These are phyloP conservation scores for Phlogophora meticulosa DNA, from an alignment of 2,888 invertebrate genomes.

Conservation along the genomic window DNA sequence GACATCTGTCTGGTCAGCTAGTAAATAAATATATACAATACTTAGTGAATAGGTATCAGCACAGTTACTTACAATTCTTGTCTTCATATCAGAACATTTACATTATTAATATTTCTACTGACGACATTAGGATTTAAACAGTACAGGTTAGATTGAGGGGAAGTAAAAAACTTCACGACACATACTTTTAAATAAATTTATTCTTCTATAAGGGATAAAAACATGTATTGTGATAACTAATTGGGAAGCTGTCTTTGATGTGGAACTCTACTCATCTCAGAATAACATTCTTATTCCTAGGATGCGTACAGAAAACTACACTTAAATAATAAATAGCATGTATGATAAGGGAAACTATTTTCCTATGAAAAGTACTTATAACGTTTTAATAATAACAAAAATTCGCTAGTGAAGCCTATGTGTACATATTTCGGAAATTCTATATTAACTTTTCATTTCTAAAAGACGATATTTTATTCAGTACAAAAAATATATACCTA, in stretches of 20 bases:
- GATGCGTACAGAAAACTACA: conserved; percentile 30
- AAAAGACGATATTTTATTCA: neutral
- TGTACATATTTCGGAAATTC: conserved; percentile 2
- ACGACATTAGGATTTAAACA: too few species aligned
- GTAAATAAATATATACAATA: too few species aligned
- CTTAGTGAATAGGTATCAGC: too few species aligned
- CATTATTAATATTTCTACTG: too few species aligned
- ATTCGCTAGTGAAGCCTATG: conserved; percentile 15
- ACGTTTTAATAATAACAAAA: neutral
- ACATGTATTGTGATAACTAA: conserved; percentile 52
- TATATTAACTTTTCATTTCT: neutral
- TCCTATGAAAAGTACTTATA: conserved; percentile 9
- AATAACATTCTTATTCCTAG: conserved; percentile 28
- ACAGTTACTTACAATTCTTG: too few species aligned
- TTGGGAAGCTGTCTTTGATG: conserved; percentile 48
- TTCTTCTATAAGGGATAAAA: conserved; percentile 47
- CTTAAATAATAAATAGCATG: conserved; percentile 35
- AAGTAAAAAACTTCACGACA: conserved; percentile 46
- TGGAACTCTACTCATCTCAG: conserved; percentile 29
- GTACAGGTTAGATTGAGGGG: conserved; percentile 3
- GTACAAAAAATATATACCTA: conserved; percentile 43
- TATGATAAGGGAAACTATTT: neutral
- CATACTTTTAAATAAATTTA: conserved; percentile 55
- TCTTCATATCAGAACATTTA: too few species aligned
- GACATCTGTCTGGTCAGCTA: too few species aligned